Evolutionary conservation across 2,113 vertebrate genomes (phyloP).

Genomic region (Cyprinodon variegatus): DNA sequence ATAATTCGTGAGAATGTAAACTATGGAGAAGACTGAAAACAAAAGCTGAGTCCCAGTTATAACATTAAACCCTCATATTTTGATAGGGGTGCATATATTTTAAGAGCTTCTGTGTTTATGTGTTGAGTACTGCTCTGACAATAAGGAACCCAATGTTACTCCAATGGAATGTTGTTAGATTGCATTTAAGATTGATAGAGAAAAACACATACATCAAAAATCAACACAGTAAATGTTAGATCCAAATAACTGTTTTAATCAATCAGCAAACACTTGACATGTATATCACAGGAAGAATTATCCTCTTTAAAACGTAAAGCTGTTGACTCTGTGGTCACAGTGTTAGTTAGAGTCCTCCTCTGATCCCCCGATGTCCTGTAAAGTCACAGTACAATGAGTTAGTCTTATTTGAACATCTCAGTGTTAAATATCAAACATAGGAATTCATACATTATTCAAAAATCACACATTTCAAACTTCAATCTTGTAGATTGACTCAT

Average conservation of each 20-base stretch:
- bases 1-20: neutral
- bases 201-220: neutral
- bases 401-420: neutral
- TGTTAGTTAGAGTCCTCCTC: constrained; percentile 71
- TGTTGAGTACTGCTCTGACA: neutral
- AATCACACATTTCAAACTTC: neutral
- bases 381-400: constrained; percentile 25
- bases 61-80: neutral
- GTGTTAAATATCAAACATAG: neutral
- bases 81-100: neutral
- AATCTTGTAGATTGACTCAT: neutral
- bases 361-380: constrained; percentile 73
- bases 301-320: constrained; percentile 19
- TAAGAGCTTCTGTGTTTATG: neutral
- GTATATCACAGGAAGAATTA: neutral
- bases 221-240: neutral
- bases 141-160: neutral
- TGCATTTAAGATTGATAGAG: no score
- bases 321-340: constrained; percentile 13
- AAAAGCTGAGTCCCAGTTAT: neutral
- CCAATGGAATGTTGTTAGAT: neutral
- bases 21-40: neutral
- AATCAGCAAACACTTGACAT: neutral
- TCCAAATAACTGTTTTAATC: constrained; percentile 21
- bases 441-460: neutral